Evolutionary conservation across 2,797 vertebrate species (phyloP), one percentile per base, ranked within the genome.

Genomic region (Gastrophryne carolinensis): DNA sequence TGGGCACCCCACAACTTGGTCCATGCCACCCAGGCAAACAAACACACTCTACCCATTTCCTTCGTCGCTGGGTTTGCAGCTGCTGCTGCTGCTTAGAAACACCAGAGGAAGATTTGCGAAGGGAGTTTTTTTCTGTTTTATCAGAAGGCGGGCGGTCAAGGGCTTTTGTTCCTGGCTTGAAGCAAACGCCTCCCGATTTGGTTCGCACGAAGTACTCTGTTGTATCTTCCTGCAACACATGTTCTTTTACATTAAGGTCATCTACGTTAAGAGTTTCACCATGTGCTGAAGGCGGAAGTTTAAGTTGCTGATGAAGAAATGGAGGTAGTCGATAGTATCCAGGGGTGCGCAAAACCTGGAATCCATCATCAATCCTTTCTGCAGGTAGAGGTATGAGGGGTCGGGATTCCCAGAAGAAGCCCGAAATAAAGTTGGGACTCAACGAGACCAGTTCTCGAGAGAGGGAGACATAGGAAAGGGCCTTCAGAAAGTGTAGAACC

Each of bases 401-500:
- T 13, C 79, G 86, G 67, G 92, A 92, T 85, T 92, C 95, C 97
- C 97, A 99, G 88, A 99, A 98, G 86, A 99, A 97, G 87, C 95
- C 96, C 87, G 96, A 97, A 81, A 97, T 94, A 0, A 99, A 93
- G 87, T 98, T 98, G 80, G 97, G 97, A 83, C 97, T 98, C 15
- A 98, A 95, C 0, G 95, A 96, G 15, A 96, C 97, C 82, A 99
- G 89, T 87, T 98, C 97, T 1, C 95, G 89, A 83, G 97, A 94
- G 81, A 98, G 93, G 41, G 96, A 97, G 80, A 99, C 96, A 84
- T 98, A 98, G 80, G 97, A 97, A 73, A 99, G 92, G 83, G 97
- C 95, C 91, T 99, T 98, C 88, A 98, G 96, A 90, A 98, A 98
- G 87, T 98, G 96, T 81, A 99, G 93, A 87, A 99, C 97, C 79